Conservation (phyloP, 2,113 vertebrate genomes). For the Phyllostomus discolor region DNA sequence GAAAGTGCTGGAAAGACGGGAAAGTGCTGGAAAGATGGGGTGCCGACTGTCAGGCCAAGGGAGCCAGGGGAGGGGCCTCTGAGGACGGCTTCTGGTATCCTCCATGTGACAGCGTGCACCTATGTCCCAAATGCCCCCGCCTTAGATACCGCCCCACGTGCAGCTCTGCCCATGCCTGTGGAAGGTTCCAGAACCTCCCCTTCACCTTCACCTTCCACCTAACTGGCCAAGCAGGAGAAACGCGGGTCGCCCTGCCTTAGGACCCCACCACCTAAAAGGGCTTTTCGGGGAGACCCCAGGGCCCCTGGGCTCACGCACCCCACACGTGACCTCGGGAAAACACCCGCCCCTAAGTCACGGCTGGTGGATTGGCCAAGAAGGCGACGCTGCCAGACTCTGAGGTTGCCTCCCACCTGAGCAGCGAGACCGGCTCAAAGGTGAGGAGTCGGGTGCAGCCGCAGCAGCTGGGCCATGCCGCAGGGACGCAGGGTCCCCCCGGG, state of each 20-base stretch:
- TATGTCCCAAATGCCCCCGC: rapidly evolving
- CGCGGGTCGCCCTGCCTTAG: rapidly evolving
- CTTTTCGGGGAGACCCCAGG: rapidly evolving
- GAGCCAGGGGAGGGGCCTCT: neutral
- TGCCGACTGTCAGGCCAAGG: neutral
- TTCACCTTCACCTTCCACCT: neutral
- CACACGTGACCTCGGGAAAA: neutral
- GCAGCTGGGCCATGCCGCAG: neutral
- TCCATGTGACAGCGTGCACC: rapidly evolving
- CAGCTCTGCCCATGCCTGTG: rapidly evolving
- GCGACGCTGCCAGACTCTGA: rapidly evolving
- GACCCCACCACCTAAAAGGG: neutral
- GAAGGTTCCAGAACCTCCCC: neutral
- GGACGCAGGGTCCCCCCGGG: rapidly evolving
- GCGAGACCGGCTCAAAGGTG: neutral
- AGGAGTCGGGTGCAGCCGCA: rapidly evolving
- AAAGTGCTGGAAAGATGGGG: neutral
- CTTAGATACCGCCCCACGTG: rapidly evolving
- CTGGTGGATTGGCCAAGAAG: neutral
- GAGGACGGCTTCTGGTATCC: neutral
- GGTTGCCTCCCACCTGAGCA: neutral
- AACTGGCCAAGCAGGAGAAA: neutral
- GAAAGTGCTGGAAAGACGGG: neutral
- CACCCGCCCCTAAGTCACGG: neutral
- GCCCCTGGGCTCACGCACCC: neutral